Percentiles rank a stretch among this genome's conserved stretches.
Evolutionary conservation across 2,113 vertebrate genomes (phyloP).

Genomic region (Paradoxurus hermaphroditus): DNA sequence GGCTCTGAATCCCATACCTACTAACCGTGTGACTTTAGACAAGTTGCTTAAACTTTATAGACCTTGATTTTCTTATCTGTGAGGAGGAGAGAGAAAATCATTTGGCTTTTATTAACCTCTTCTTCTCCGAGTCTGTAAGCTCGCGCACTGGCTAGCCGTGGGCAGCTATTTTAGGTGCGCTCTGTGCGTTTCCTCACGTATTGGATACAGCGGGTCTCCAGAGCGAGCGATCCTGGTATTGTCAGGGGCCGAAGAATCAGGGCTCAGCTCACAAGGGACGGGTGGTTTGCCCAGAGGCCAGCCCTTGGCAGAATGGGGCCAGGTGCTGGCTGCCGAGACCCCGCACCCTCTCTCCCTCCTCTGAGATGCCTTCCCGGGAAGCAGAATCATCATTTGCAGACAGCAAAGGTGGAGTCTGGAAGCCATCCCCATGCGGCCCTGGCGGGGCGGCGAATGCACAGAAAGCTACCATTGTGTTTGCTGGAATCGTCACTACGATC

Average conservation of each 20-base stretch:
- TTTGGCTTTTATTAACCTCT: background rate
- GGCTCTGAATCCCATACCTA: background rate
- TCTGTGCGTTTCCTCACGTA: background rate
- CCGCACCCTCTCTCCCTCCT: fast-evolving
- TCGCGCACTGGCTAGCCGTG: fast-evolving
- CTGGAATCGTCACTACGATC: fast-evolving
- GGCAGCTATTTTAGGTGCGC: background rate
- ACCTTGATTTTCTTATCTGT: background rate
- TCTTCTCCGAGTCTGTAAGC: background rate
- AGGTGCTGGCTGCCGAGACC: fast-evolving
- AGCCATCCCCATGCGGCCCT: fast-evolving
- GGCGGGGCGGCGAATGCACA: background rate
- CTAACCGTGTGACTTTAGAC: too few relatives aligned
- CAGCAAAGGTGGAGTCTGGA: background rate
- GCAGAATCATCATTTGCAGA: background rate
- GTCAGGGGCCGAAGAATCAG: background rate
- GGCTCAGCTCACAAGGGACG: background rate
- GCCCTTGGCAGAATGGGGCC: background rate
- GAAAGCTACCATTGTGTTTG: fast-evolving
- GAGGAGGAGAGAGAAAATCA: background rate
- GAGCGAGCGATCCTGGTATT: fast-evolving
- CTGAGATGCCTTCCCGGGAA: background rate
- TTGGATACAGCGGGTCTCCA: background rate
- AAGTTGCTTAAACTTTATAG: background rate
- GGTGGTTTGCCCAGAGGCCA: background rate